phyloP scores from a whole-genome alignment of 2,113 vertebrate species.

The Rhinopomastus cyanomelas region DNA sequence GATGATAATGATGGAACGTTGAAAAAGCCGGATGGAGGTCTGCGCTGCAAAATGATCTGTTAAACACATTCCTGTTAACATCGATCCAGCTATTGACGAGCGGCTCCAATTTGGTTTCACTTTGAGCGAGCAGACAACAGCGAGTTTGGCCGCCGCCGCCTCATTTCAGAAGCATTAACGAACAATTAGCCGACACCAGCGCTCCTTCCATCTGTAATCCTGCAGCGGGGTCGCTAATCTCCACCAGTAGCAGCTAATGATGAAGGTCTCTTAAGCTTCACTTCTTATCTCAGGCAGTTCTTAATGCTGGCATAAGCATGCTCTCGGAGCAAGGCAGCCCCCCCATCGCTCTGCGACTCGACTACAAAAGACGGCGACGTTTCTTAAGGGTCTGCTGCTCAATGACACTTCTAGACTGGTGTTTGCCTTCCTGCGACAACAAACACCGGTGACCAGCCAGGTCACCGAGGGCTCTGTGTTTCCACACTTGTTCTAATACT shows the following conservation, averaged over 20 bases:
- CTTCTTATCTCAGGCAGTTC: conserved; percentile 85
- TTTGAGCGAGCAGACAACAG: conserved; percentile 74
- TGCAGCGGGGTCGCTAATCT: conserved; percentile 84
- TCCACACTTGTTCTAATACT: conserved; percentile 81
- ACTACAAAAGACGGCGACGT: conserved; percentile 84
- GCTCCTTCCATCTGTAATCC: conserved; percentile 85
- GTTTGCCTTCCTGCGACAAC: conserved; percentile 82
- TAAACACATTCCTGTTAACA: conserved; percentile 65
- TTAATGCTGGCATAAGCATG: conserved; percentile 86
- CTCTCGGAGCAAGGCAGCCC: conserved; percentile 79
- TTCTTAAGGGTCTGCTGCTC: conserved; percentile 83
- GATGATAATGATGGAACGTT: too few relatives aligned
- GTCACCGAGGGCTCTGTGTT: conserved; percentile 78
- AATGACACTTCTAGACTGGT: conserved; percentile 82
- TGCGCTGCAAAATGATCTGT: conserved; percentile 68
- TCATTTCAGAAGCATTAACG: conserved; percentile 86
- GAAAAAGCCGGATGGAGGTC: conserved; percentile 56
- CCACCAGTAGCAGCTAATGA: conserved; percentile 88
- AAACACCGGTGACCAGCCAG: conserved; percentile 81
- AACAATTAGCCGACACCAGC: conserved; percentile 87
- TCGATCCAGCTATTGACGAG: conserved; percentile 71
- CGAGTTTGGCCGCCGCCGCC: conserved; percentile 77
- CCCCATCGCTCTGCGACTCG: conserved; percentile 78
- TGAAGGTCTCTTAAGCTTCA: conserved; percentile 86
- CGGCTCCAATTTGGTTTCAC: conserved; percentile 73